A percentile compares a stretch with the other conserved stretches of the same genome.
These are phyloP conservation scores for Tachina fera DNA, from an alignment of 2,888 invertebrate species.

Conservation along the genomic window DNA sequence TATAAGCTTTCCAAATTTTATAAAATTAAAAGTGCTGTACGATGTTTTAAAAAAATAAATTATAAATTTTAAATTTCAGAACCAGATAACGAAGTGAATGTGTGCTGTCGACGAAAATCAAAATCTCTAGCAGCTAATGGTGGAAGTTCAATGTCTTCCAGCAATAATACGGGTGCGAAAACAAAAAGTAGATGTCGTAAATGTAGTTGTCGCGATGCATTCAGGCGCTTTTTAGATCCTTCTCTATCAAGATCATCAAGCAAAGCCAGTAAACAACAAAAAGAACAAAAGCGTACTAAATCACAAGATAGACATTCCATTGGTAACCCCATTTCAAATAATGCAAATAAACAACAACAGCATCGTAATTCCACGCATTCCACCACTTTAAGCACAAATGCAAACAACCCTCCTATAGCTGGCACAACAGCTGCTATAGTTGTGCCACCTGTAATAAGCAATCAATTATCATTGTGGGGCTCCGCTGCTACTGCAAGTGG, in stretches of 20 bases:
- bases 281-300: constrained; percentile 63
- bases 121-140: constrained; percentile 69
- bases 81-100: constrained; percentile 73
- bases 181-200: constrained; percentile 78
- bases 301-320: constrained; percentile 68
- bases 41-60: not conserved
- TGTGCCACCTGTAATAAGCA: constrained; percentile 56
- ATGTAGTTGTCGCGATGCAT: constrained; percentile 79
- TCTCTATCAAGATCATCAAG: constrained; percentile 66
- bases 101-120: constrained; percentile 78
- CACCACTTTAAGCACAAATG: constrained; percentile 34
- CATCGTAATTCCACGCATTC: constrained; percentile 60
- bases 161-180: constrained; percentile 54
- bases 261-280: constrained; percentile 62
- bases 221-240: constrained; percentile 76
- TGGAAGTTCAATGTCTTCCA: constrained; percentile 63
- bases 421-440: constrained; percentile 57
- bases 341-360: constrained; percentile 12
- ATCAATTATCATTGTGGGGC: constrained; percentile 78
- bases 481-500: constrained; percentile 66
- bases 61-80: constrained; percentile 60
- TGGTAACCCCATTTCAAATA: constrained; percentile 62
- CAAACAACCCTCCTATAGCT: constrained; percentile 63
- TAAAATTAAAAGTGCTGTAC: too few species aligned
- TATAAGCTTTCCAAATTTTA: too few species aligned